A percentile compares a stretch with the other conserved stretches of the same genome.
phyloP scores from a whole-genome alignment of 2,888 invertebrate genomes.

The Chalcosyrphus nemorum region DNA sequence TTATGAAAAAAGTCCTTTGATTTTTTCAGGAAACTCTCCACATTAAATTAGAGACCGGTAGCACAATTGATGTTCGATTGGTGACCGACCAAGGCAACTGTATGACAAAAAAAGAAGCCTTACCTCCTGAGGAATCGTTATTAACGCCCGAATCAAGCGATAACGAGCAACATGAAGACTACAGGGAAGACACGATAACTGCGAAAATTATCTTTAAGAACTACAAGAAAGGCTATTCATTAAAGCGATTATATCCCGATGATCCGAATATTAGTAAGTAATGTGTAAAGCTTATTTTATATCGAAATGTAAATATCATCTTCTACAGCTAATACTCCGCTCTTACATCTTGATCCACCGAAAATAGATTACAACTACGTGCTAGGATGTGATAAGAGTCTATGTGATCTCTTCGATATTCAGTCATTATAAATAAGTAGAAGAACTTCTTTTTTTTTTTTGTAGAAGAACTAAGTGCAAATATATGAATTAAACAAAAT shows the following conservation, averaged over 20 bases:
- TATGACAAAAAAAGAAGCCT: conserved; percentile 71
- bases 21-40: conserved; percentile 76
- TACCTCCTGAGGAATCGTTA: background rate
- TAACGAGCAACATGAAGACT: conserved; percentile 75
- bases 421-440: conserved; percentile 75
- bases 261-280: conserved; percentile 79
- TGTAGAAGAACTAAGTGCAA: conserved; percentile 16
- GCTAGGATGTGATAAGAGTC: conserved; percentile 79
- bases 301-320: background rate
- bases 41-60: conserved; percentile 80
- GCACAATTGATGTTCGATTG: conserved; percentile 80
- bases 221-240: conserved; percentile 77
- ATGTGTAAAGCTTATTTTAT: background rate
- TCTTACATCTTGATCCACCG: conserved; percentile 80
- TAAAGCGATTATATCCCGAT: conserved; percentile 79
- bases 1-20: background rate
- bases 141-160: conserved; percentile 65
- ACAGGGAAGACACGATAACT: conserved; percentile 77
- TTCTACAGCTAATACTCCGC: conserved; percentile 78
- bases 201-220: conserved; percentile 80
- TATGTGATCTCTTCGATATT: conserved; percentile 81
- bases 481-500: background rate
- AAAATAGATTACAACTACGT: conserved; percentile 79
- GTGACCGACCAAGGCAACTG: conserved; percentile 80
- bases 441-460: too few species aligned